Evolutionary conservation across 2,888 invertebrate genomes (phyloP).

Genomic region (Noctua comes): DNA sequence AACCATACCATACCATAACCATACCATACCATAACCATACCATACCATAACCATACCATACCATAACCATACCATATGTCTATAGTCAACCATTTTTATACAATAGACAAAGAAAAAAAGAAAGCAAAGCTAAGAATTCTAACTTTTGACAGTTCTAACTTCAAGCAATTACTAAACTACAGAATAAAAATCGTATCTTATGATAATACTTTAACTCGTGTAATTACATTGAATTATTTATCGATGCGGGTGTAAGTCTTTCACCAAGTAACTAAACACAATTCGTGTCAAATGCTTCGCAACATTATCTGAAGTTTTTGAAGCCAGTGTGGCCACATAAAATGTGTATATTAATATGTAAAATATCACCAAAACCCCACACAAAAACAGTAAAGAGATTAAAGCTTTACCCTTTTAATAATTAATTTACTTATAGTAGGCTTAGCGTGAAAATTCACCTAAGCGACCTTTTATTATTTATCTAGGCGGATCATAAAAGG

Average conservation of each 20-base stretch:
- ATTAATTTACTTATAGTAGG: conserved; percentile 54
- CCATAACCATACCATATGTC: too few relatives aligned
- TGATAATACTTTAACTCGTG: neutral
- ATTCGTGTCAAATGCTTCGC: neutral
- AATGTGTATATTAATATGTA: conserved; percentile 8
- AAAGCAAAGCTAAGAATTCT: too few relatives aligned
- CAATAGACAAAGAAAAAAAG: too few relatives aligned
- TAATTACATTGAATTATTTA: too few relatives aligned
- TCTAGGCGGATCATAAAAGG: conserved; percentile 15
- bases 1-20: too few relatives aligned
- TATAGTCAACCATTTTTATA: too few relatives aligned
- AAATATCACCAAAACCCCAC: conserved; percentile 38
- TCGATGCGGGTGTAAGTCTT: too few relatives aligned
- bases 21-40: too few relatives aligned
- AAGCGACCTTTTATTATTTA: conserved; percentile 31
- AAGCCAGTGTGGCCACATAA: neutral
- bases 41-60: too few relatives aligned
- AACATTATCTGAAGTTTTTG: neutral
- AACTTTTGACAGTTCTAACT: too few relatives aligned
- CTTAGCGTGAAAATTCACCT: conserved; percentile 26
- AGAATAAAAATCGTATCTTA: too few relatives aligned
- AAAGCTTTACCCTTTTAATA: conserved; percentile 54
- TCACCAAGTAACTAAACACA: neutral
- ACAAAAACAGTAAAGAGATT: conserved; percentile 50
- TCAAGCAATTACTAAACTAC: too few relatives aligned